These are phyloP conservation scores for Intellagama lesueurii DNA, from an alignment of 2,797 vertebrate genomes.

Conservation along the genomic window DNA sequence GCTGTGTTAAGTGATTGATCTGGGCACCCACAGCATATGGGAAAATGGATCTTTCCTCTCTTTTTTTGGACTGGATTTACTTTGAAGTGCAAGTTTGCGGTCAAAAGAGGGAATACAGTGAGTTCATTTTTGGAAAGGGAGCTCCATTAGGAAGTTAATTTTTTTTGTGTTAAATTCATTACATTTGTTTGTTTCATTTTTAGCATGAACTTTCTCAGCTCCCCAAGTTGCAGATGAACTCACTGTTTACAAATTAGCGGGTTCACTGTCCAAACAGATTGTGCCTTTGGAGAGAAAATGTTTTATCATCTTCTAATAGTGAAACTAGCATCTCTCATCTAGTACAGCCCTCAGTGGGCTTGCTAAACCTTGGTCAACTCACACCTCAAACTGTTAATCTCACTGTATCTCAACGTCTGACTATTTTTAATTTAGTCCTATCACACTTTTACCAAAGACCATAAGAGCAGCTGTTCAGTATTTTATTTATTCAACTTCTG, in stretches of 20 bases:
- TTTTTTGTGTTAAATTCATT: no score
- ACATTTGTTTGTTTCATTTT: no score
- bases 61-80: conserved; percentile 1
- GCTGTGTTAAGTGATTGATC: neutral
- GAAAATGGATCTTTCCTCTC: neutral
- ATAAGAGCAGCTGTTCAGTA: neutral
- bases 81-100: neutral
- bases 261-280: no score
- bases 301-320: neutral
- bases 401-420: neutral
- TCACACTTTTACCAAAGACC: neutral
- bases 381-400: neutral
- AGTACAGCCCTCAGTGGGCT: neutral
- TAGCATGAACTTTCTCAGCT: no score
- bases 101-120: no score
- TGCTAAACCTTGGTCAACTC: neutral
- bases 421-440: neutral
- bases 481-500: no score
- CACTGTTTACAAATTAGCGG: no score
- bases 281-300: no score
- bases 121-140: no score
- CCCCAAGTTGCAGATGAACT: no score
- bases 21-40: neutral
- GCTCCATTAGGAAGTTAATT: no score
- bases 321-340: no score